phyloP scores from a whole-genome alignment of 2,113 vertebrate species.

The Suricata suricatta region DNA sequence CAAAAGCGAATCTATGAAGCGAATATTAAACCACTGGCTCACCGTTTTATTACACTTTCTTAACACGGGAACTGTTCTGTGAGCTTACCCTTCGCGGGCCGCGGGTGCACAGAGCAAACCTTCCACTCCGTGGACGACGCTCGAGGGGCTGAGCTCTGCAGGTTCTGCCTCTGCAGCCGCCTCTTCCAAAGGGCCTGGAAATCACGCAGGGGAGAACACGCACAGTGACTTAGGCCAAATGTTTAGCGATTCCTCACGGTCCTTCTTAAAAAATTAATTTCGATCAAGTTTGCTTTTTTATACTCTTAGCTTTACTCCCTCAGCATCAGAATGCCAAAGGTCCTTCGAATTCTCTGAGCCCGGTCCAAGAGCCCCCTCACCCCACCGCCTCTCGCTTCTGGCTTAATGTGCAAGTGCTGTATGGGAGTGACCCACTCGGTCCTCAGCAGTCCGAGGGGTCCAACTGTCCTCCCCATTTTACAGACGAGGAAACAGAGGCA shows the following conservation, averaged over 20 bases:
- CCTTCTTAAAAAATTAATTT: no score
- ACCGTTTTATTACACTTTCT: neutral
- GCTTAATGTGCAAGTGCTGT: neutral
- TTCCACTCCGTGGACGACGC: constrained; percentile 53
- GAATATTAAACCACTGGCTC: neutral
- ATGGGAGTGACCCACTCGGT: neutral
- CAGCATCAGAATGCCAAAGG: no score
- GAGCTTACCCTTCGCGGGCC: constrained; percentile 76
- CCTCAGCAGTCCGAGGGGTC: neutral
- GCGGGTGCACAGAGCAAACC: constrained; percentile 10
- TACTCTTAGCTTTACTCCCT: no score
- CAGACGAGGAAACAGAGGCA: neutral
- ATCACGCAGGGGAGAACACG: constrained; percentile 40
- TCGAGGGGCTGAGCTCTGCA: constrained; percentile 40
- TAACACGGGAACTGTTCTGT: neutral
- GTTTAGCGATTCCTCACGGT: neutral
- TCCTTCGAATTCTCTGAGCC: neutral
- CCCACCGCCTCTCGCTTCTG: neutral
- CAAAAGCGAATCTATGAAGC: neutral
- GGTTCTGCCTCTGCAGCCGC: constrained; percentile 37
- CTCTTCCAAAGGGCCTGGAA: constrained; percentile 72
- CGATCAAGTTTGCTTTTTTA: no score
- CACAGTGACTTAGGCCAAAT: neutral
- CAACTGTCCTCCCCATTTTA: neutral
- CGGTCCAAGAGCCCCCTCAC: neutral